Evolutionary conservation across 2,113 vertebrate species (phyloP), one percentile per base, ranked within the genome.

Genomic region (Myiopsitta monachus): DNA sequence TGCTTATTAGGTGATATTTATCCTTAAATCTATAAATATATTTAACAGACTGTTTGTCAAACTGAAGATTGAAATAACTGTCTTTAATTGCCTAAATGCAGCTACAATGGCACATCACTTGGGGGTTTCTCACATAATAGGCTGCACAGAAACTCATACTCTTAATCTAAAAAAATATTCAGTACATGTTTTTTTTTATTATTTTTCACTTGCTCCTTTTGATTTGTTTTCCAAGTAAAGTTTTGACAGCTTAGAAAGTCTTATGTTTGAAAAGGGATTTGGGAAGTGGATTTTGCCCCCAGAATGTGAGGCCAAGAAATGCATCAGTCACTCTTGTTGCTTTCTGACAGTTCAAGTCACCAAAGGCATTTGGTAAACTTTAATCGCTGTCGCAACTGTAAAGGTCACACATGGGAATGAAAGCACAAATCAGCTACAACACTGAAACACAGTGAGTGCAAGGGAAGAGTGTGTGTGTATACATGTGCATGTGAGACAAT

Each of bases 351-450:
- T 90, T 97, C 88, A 96, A 95, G 84, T 97, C 61, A 88, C 93
- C 91, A 94, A 93, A 97, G 88, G 80, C 94, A 96, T 94, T 97
- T 95, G 95, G 94, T 95, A 96, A 97, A 97, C 92, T 98, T 98
- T 96, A 96, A 96, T 96, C 18, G 7, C 74, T 97, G 94, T 97
- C 96, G 97, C 92, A 95, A 57, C 80, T 85, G 41, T 80, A 95
- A 97, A 98, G 90, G 79, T 97, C 97, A 96, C 84, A 85, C 19
- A 69, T 67, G n/a, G n/a, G 74, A 85, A 44, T 87, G n/a, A 73
- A 92, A 96, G 52, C 88, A 87, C 28, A 44, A 95, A 95, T 87
- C 88, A 93, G 52, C 91, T 90, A 79, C 83, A 95, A 74, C 16
- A 62, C 16, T 52, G 36, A 88, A 72, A 82, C 46, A 28, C 13